Percentiles rank a stretch among this genome's conserved stretches.
Evolutionary conservation across 2,888 invertebrate species (phyloP).

Genomic region (Drosophila mayaguana): DNA sequence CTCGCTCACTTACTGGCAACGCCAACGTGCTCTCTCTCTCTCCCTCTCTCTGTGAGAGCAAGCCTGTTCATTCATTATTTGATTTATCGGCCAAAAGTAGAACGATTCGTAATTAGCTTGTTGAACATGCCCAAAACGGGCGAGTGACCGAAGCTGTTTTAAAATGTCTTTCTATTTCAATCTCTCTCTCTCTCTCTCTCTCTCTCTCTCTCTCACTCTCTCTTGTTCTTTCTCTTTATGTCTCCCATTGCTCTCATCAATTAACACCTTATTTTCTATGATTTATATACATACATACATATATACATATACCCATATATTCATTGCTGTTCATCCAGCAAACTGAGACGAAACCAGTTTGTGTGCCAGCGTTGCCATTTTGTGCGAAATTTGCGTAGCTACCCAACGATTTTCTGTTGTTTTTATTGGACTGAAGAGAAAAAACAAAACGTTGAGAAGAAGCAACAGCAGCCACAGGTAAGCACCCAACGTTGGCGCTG

Average conservation of each 20-base stretch:
- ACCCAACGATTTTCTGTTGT: not conserved
- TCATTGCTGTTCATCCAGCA: constrained; percentile 40
- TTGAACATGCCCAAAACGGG: constrained; percentile 43
- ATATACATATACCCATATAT: constrained; percentile 22
- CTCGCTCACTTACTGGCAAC: constrained; percentile 30
- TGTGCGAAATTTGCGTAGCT: constrained; percentile 58
- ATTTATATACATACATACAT: constrained; percentile 43
- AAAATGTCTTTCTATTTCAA: constrained; percentile 16
- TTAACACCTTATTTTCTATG: constrained; percentile 64
- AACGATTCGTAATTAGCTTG: constrained; percentile 50
- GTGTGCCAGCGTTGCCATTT: constrained; percentile 67
- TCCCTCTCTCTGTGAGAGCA: constrained; percentile 3
- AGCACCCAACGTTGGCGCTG: constrained; percentile 40
- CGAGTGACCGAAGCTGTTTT: constrained; percentile 7
- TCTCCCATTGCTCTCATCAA: constrained; percentile 33
- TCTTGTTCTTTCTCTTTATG: not conserved
- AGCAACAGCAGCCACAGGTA: constrained; percentile 36
- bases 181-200: not conserved
- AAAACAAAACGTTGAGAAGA: constrained; percentile 14
- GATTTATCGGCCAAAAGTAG: constrained; percentile 68
- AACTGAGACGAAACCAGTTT: constrained; percentile 60
- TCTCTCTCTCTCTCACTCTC: too few species aligned
- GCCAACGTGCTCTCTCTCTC: constrained; percentile 11
- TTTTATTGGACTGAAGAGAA: not conserved
- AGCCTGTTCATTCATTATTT: constrained; percentile 67